These are phyloP conservation scores for Elmis aenea DNA, from an alignment of 2,888 invertebrate genomes.

Conservation along the genomic window DNA sequence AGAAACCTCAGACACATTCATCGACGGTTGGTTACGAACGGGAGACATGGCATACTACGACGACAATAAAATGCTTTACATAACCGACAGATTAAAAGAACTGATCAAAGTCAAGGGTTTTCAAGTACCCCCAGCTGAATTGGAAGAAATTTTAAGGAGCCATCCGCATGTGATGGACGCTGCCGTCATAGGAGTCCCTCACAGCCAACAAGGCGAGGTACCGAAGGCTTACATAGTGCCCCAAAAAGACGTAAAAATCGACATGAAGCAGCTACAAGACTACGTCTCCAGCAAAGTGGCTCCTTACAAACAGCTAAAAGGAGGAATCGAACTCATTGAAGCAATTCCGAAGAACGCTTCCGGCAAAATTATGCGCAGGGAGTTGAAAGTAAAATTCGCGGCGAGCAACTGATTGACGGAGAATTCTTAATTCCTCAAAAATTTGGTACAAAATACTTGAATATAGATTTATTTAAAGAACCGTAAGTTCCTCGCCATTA, in stretches of 20 bases:
- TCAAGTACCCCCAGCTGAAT: constrained; percentile 81
- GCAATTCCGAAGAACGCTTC: constrained; percentile 70
- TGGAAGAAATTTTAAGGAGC: constrained; percentile 66
- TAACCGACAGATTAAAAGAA: constrained; percentile 76
- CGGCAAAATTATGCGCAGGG: constrained; percentile 77
- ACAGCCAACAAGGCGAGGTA: constrained; percentile 62
- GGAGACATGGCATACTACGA: constrained; percentile 58
- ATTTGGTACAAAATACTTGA: too few species aligned
- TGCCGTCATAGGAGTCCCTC: constrained; percentile 73
- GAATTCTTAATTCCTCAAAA: too few species aligned
- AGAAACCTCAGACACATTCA: constrained; percentile 65
- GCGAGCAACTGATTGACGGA: too few species aligned
- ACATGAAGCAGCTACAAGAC: constrained; percentile 53
- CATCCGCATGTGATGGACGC: constrained; percentile 72
- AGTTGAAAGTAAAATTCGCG: too few species aligned
- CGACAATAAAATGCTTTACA: constrained; percentile 59
- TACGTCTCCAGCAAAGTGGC: constrained; percentile 65
- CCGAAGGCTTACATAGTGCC: constrained; percentile 67
- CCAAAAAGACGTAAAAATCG: constrained; percentile 43
- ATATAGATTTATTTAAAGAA: too few species aligned
- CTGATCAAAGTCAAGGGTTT: constrained; percentile 70
- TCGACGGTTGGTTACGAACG: constrained; percentile 69
- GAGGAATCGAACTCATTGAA: constrained; percentile 62
- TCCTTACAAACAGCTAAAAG: constrained; percentile 65
- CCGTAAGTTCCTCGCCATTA: too few species aligned